A percentile compares a stretch with the other conserved stretches of the same genome.
phyloP scores from a whole-genome alignment of 2,888 invertebrate species.

The Omphaloscelis lunosa region DNA sequence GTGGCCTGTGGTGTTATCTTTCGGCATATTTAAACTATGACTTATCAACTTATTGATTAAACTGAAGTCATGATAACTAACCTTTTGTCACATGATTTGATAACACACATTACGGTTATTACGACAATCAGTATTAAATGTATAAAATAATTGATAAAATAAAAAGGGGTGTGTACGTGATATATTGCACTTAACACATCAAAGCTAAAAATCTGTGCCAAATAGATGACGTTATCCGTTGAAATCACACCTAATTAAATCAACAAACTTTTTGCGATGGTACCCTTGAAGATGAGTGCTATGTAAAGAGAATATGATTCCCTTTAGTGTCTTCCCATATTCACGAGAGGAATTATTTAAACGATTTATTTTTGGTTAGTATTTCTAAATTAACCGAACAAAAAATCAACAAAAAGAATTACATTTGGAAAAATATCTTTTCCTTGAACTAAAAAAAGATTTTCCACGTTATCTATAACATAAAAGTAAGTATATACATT shows the following conservation, averaged over 20 bases:
- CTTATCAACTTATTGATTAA: not conserved
- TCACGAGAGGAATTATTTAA: not conserved
- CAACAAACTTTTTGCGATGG: not conserved
- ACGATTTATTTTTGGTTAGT: not conserved
- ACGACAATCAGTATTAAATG: not conserved
- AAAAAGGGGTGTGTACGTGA: constrained; percentile 41
- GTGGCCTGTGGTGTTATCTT: not conserved
- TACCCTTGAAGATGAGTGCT: not conserved
- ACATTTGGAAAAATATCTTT: not conserved
- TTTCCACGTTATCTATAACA: constrained; percentile 8
- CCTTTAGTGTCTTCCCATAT: not conserved
- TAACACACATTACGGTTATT: not conserved
- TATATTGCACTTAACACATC: constrained; percentile 15
- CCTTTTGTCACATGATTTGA: constrained; percentile 4
- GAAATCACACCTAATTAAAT: constrained; percentile 36
- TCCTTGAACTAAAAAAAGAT: not conserved
- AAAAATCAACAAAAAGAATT: too few relatives aligned
- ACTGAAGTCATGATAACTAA: constrained; percentile 5
- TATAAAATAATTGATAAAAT: not conserved
- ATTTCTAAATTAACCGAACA: not conserved
- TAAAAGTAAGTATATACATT: not conserved
- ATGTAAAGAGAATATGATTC: not conserved
- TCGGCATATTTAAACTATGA: not conserved
- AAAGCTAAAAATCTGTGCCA: constrained; percentile 23
- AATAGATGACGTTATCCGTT: constrained; percentile 38